A percentile compares a stretch with the other conserved stretches of the same genome.
phyloP scores from a whole-genome alignment of 1,140 invertebrate species.

The Adelges cooleyi region DNA sequence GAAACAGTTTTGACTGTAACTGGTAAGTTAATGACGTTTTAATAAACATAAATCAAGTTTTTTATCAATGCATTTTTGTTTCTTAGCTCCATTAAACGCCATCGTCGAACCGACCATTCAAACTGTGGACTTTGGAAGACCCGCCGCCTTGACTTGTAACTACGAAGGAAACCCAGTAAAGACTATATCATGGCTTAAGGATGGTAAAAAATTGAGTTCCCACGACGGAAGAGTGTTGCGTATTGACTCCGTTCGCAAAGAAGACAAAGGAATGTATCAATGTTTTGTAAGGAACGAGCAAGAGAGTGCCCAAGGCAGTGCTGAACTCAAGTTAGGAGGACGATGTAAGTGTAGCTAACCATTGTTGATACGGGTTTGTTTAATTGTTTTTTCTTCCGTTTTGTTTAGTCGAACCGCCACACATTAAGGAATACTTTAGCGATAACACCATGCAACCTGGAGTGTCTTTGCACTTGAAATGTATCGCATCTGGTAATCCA shows the following conservation, averaged over 20 bases:
- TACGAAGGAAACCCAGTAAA: slow-evolving; percentile 82
- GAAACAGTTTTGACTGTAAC: slow-evolving; percentile 86
- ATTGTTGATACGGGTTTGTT: no score
- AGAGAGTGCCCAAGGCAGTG: slow-evolving; percentile 82
- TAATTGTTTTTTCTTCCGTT: slow-evolving; percentile 20
- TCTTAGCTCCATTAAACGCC: slow-evolving; percentile 66
- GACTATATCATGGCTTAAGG: slow-evolving; percentile 82
- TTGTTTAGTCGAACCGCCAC: slow-evolving; percentile 66
- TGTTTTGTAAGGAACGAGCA: slow-evolving; percentile 90
- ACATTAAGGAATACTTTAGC: slow-evolving; percentile 71
- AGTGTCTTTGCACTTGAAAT: slow-evolving; percentile 69
- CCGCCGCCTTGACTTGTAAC: slow-evolving; percentile 78
- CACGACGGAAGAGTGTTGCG: slow-evolving; percentile 60
- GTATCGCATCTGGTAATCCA: slow-evolving; percentile 76
- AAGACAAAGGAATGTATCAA: slow-evolving; percentile 96
- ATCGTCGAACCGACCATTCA: slow-evolving; percentile 80
- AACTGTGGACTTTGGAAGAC: slow-evolving; percentile 82
- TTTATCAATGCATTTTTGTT: not conserved
- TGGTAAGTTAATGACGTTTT: slow-evolving; percentile 41
- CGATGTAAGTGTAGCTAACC: slow-evolving; percentile 50
- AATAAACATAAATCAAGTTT: not conserved
- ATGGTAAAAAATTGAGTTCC: slow-evolving; percentile 69
- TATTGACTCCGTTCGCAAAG: slow-evolving; percentile 81
- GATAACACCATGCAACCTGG: slow-evolving; percentile 80
- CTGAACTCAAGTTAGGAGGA: slow-evolving; percentile 84